Evolutionary conservation across 1,140 invertebrate species (phyloP).

Genomic region (Heliothis subflexa): DNA sequence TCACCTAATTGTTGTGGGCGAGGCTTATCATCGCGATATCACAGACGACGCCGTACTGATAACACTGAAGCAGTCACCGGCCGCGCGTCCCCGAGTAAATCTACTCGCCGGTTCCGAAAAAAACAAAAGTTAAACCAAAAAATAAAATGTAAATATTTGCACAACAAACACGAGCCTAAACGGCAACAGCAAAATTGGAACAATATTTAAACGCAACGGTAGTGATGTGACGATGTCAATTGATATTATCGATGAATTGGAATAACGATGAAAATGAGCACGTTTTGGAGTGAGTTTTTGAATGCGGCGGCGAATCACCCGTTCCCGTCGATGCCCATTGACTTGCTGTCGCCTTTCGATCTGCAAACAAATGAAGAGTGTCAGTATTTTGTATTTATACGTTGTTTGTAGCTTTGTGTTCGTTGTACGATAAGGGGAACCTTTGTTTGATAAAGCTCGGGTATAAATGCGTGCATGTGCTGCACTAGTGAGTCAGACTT

Average conservation of each 20-base stretch:
- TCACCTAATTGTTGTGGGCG: constrained; percentile 77
- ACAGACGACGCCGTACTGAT: constrained; percentile 64
- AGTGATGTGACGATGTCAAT: constrained; percentile 66
- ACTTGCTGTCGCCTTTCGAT: constrained; percentile 71
- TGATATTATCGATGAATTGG: constrained; percentile 56
- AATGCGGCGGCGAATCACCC: constrained; percentile 76
- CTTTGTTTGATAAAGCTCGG: constrained; percentile 26
- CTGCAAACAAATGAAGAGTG: constrained; percentile 60
- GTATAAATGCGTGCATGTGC: not conserved
- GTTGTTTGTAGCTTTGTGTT: constrained; percentile 26
- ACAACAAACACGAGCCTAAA: constrained; percentile 26
- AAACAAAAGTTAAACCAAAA: constrained; percentile 20
- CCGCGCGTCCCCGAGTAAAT: constrained; percentile 50
- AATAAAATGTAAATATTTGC: constrained; percentile 45
- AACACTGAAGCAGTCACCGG: constrained; percentile 66
- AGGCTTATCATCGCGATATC: constrained; percentile 75
- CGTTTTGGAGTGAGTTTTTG: constrained; percentile 76
- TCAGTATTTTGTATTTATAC: constrained; percentile 64
- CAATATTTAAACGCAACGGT: constrained; percentile 26
- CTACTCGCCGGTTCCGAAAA: constrained; percentile 49
- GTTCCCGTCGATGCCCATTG: constrained; percentile 71
- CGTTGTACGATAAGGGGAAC: constrained; percentile 21
- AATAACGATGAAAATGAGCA: constrained; percentile 64
- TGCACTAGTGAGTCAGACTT: not conserved
- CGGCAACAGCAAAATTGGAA: constrained; percentile 18